These are phyloP conservation scores for Oligia fasciuncula DNA, from an alignment of 2,888 invertebrate genomes.

Conservation along the genomic window DNA sequence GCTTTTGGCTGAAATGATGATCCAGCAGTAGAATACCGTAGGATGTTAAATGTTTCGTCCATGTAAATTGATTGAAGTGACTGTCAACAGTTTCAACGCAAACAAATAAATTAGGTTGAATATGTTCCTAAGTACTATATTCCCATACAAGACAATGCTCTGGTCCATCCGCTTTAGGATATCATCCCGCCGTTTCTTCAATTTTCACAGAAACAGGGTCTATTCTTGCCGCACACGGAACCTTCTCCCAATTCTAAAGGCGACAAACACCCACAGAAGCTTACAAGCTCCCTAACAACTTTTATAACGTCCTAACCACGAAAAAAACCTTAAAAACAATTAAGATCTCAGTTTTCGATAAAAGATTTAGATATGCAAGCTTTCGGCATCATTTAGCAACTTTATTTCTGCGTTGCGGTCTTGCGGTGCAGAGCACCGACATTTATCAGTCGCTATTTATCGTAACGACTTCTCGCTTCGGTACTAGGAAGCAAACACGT, in stretches of 20 bases:
- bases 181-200: not conserved
- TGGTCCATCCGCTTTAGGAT: not conserved
- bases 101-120: no score
- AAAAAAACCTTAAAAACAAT: slow-evolving; percentile 47
- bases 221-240: not conserved
- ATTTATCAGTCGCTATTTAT: slow-evolving; percentile 78
- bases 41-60: not conserved
- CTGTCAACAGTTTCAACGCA: no score
- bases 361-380: slow-evolving; percentile 52
- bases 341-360: slow-evolving; percentile 54
- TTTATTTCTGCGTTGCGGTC: slow-evolving; percentile 66
- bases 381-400: slow-evolving; percentile 59
- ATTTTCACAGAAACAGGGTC: not conserved
- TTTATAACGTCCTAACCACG: slow-evolving; percentile 8
- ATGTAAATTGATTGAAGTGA: not conserved
- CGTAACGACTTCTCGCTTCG: slow-evolving; percentile 75
- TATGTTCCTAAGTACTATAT: not conserved
- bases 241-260: not conserved
- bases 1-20: not conserved
- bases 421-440: slow-evolving; percentile 54
- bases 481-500: slow-evolving; percentile 70
- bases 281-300: slow-evolving; percentile 29
- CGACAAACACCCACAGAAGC: slow-evolving; percentile 21
- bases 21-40: not conserved
- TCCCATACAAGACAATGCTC: not conserved